Base-by-base conservation (phyloP, 2,113 vertebrate species). In the Hippoglossus stenolepis region DNA sequence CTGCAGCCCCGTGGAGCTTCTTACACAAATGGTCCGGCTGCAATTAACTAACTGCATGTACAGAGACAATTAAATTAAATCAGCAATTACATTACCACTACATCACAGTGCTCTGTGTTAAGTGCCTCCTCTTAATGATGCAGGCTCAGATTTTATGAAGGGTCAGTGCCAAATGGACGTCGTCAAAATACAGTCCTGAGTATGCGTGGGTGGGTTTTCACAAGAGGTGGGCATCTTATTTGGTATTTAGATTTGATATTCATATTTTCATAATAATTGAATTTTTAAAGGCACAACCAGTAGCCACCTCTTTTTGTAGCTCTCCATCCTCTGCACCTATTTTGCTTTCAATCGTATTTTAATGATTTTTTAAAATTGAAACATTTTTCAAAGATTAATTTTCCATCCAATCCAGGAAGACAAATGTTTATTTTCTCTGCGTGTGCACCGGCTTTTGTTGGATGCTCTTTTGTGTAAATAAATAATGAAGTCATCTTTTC, bases 41-140 rank as follows among this genome's bases (percentile, higher is more conserved):
- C 85, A 89, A 90, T 92, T 88, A 90, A 87, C 82, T 84, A 89
- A 90, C 89, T 82, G 60, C 82, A 77, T 85, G 83, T 85, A 75
- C 78, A 80, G 65, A 80, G 79, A 90, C 76, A 87, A 90, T 91
- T 87, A 84, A 90, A 92, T 85, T 90, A 84, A 86, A 91, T 91
- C 85, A 89, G 87, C 87, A 77, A 85, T 87, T 88, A 82, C 82
- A 89, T 92, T 88, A 88, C 63, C 84, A 87, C 83, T 75, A 78
- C 87, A 90, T 91, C 83, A 91, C 88, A 91, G 87, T 84, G 69
- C 69, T 85, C 67, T 21, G 60, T 88, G 85, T 87, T 85, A 89
- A 89, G 87, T 85, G 81, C 72, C 76, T 66, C 57, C 75, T 63
- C 71, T 87, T 90, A 89, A 90, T 85, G 84, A 86, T 59, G 59